These are phyloP conservation scores for Mesochorus sp. DNA, from an alignment of 2,888 invertebrate species.

Conservation along the genomic window DNA sequence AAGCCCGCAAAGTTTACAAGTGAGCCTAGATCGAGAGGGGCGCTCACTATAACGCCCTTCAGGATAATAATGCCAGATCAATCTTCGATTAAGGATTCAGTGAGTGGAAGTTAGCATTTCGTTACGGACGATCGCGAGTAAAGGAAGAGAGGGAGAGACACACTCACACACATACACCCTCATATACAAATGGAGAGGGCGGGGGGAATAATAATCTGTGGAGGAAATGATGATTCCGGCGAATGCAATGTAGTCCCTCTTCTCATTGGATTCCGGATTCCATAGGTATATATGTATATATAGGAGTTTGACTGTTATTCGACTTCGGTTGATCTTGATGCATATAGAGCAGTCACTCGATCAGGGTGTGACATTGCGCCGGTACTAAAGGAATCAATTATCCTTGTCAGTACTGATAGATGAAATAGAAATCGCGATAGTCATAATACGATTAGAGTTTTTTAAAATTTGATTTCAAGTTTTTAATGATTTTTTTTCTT, in stretches of 20 bases:
- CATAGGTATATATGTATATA: conserved; percentile 8
- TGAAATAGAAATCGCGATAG: not conserved
- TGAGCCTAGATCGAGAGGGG: conserved; percentile 1
- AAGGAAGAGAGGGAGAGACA: not conserved
- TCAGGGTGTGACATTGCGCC: not conserved
- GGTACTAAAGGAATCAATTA: conserved; percentile 27
- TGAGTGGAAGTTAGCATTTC: conserved; percentile 61
- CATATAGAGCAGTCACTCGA: not conserved
- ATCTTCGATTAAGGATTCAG: conserved; percentile 62
- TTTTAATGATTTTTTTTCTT: no score
- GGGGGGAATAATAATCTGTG: conserved; percentile 39
- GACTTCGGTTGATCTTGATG: not conserved
- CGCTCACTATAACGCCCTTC: not conserved
- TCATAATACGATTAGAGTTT: not conserved
- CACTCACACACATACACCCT: no score
- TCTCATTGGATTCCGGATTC: conserved; percentile 17
- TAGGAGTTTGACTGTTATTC: not conserved
- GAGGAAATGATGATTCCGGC: conserved; percentile 54
- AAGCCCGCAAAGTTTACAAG: not conserved
- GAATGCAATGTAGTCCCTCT: conserved; percentile 31
- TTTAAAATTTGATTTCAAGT: no score
- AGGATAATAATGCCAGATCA: conserved; percentile 62
- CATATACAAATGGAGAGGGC: no score
- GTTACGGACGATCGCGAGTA: conserved; percentile 36
- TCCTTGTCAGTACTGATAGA: conserved; percentile 11